Base-by-base conservation (phyloP, 2,113 vertebrate species). In the Ophthalmolycus amberensis region DNA sequence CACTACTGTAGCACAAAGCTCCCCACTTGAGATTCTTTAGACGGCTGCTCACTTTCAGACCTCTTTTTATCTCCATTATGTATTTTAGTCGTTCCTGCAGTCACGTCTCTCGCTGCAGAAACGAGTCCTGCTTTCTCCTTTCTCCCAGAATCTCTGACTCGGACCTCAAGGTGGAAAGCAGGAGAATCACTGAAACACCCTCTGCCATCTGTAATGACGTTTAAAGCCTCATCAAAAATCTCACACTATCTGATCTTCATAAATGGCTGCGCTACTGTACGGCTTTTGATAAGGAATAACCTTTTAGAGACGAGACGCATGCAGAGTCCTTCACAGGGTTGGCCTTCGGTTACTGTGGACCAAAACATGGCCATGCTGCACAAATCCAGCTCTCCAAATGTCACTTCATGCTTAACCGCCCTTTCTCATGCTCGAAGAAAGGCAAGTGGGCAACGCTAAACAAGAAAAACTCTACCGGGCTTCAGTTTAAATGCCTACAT, bases 371-470 rank as follows among this genome's bases (percentile, higher is more conserved):
- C 87, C 87, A 82, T 50, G 66, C 89, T 66, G 85, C 91, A 92
- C 82, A 92, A 90, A 89, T 87, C 91, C 82, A 75, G 86, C 89
- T 92, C 80, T 92, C 79, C 80, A 94, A 94, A 94, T 94, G 92
- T 93, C 93, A 93, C 90, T 90, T 94, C 89, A 93, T 93, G 91
- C 90, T 93, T 86, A 92, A 90, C 79, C 58, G 79, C 91, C 75
- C 89, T 89, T 92, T 88, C 70, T 90, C 80, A 88, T 90, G 93
- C 92, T 87, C 77, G 86, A 88, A 82, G 87, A 87, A 83, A 90
- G 82, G 83, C 71, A 32, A 92, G 88, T 75, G 78, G 85, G 87
- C 85, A 89, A 91, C 59, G 63, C 71, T 89, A 66, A 73, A 80
- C n/a, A 42, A 84, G 54, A 34, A 37, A 85, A 80, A 7, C 84